Evolutionary conservation across 2,888 invertebrate species (phyloP).

Genomic region (Coelinius sp.): DNA sequence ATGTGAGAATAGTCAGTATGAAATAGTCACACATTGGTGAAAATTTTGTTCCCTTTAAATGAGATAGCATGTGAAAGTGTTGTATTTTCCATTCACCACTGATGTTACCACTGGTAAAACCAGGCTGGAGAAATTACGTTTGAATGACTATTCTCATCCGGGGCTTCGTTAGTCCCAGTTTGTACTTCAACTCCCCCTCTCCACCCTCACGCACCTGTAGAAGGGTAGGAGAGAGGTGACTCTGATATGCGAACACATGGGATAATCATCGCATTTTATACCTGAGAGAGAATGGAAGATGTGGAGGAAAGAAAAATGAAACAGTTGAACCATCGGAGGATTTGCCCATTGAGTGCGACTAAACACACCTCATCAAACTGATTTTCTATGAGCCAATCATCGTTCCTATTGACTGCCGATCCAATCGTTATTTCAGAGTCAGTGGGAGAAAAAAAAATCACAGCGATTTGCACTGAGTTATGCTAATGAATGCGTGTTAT

Average conservation of each 20-base stretch:
- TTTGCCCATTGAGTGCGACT: background rate
- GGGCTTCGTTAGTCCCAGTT: conserved; percentile 46
- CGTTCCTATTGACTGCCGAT: background rate
- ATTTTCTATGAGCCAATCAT: conserved; percentile 1
- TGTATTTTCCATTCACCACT: conserved; percentile 12
- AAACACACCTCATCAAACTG: background rate
- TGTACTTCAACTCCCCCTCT: conserved; percentile 6
- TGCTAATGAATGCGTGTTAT: too few species aligned
- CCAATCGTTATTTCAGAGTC: background rate
- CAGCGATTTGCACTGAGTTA: background rate
- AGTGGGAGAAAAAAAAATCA: background rate
- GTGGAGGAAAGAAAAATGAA: background rate
- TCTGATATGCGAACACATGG: conserved; percentile 35
- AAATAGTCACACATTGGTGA: conserved; percentile 39
- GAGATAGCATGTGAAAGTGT: background rate
- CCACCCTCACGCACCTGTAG: too few species aligned
- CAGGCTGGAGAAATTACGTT: background rate
- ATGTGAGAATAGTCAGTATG: conserved; percentile 16
- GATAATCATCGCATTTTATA: conserved; percentile 7
- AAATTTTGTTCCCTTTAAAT: conserved; percentile 21
- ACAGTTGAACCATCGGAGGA: background rate
- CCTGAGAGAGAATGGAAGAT: conserved; percentile 19
- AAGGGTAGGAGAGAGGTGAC: conserved; percentile 14
- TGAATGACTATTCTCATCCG: conserved; percentile 10
- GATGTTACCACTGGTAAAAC: background rate